phyloP scores from a whole-genome alignment of 2,888 invertebrate genomes.

The Cryptocheilus praepositus region DNA sequence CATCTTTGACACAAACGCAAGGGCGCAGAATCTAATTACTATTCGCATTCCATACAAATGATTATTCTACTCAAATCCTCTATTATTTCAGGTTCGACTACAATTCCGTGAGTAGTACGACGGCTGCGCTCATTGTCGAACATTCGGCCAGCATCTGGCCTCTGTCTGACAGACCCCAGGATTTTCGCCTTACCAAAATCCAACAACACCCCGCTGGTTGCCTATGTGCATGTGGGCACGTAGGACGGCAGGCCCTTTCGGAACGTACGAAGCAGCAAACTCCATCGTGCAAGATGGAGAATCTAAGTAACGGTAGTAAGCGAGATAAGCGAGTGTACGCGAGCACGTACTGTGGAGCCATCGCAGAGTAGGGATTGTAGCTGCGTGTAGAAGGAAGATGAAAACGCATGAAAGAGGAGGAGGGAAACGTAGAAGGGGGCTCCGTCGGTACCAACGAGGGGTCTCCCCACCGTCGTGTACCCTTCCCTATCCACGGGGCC shows the following conservation, averaged over 20 bases:
- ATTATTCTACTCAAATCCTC: no score
- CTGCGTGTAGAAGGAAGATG: neutral
- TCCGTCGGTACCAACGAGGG: neutral
- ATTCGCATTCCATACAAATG: no score
- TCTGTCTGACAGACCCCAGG: no score
- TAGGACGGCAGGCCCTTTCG: neutral
- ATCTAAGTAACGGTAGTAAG: neutral
- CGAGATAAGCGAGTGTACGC: no score
- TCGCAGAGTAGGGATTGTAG: neutral
- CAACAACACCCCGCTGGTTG: neutral
- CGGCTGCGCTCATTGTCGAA: no score
- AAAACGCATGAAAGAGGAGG: neutral
- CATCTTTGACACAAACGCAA: no score
- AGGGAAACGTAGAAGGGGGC: neutral
- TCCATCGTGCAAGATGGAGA: neutral
- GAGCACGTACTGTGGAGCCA: neutral
- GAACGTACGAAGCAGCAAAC: neutral
- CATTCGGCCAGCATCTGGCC: no score
- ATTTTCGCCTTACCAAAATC: no score
- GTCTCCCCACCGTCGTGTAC: constrained; percentile 6
- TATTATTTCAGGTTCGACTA: no score
- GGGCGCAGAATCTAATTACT: no score
- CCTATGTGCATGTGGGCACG: constrained; percentile 1
- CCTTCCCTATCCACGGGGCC: constrained; percentile 16
- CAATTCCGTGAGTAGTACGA: no score